Evolutionary conservation across 1,140 invertebrate species (phyloP).

Genomic region (Macrostomum lignano): DNA sequence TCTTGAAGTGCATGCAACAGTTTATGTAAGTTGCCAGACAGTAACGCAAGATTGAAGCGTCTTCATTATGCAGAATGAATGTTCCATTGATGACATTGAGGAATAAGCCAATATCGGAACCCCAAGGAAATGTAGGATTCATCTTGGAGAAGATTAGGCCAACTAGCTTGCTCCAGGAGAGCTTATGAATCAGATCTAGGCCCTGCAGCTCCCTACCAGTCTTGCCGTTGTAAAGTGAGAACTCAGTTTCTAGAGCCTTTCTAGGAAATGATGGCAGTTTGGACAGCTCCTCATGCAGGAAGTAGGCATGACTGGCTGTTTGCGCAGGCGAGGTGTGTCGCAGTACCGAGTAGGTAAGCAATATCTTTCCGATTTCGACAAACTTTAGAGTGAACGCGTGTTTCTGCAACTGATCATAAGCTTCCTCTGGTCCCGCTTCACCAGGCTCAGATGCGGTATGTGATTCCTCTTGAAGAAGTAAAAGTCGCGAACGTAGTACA

Average conservation of each 20-base stretch:
- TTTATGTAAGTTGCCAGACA: constrained; percentile 63
- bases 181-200: constrained; percentile 81
- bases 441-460: constrained; percentile 77
- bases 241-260: constrained; percentile 78
- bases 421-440: constrained; percentile 67
- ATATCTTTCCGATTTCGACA: constrained; percentile 69
- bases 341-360: constrained; percentile 31
- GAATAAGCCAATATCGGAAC: constrained; percentile 80
- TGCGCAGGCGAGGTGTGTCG: constrained; percentile 9
- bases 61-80: constrained; percentile 78
- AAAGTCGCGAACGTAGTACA: constrained; percentile 73
- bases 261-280: constrained; percentile 89
- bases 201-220: constrained; percentile 58
- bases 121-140: constrained; percentile 87
- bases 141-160: constrained; percentile 90
- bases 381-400: constrained; percentile 76
- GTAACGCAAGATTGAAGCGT: constrained; percentile 68
- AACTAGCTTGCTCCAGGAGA: constrained; percentile 81
- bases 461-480: constrained; percentile 96
- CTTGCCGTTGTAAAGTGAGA: constrained; percentile 63
- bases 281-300: constrained; percentile 90
- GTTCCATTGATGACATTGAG: constrained; percentile 87
- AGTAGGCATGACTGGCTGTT: constrained; percentile 31
- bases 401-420: constrained; percentile 59
- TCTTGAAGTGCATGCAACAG: constrained; percentile 5